Conservation (phyloP, 2,113 vertebrate species). For the Natator depressus region DNA sequence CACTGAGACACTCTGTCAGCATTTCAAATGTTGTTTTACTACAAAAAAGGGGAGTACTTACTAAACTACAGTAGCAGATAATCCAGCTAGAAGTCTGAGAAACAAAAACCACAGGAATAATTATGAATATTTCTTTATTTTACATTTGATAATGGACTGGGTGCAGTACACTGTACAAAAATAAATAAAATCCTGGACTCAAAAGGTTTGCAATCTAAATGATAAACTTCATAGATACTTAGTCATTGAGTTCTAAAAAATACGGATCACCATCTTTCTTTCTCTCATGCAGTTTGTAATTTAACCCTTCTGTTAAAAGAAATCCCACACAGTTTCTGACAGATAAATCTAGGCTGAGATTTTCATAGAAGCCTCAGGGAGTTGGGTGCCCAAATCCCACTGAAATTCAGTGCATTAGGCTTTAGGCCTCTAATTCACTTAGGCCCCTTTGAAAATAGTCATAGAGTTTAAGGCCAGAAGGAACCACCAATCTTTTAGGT, state of each 20-base stretch:
- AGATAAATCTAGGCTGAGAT: background rate
- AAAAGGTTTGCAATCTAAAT: background rate
- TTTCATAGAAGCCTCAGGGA: background rate
- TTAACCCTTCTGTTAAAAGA: background rate
- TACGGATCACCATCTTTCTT: background rate
- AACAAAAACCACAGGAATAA: background rate
- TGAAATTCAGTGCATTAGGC: background rate
- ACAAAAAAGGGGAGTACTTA: background rate
- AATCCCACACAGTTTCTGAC: background rate
- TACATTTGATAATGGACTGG: accelerated
- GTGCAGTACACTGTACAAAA: accelerated
- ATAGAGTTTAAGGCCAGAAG: background rate
- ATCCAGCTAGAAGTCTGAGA: background rate
- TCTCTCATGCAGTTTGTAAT: background rate
- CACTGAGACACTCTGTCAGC: accelerated
- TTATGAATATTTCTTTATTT: background rate
- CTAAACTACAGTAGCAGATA: background rate
- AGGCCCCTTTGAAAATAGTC: background rate
- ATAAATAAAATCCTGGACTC: accelerated
- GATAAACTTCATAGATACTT: background rate
- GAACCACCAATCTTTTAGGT: background rate
- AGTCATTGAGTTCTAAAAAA: background rate
- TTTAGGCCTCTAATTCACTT: background rate
- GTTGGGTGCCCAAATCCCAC: background rate
- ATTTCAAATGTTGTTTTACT: background rate